phyloP scores from a whole-genome alignment of 2,888 invertebrate species.

The Melieria crassipennis region DNA sequence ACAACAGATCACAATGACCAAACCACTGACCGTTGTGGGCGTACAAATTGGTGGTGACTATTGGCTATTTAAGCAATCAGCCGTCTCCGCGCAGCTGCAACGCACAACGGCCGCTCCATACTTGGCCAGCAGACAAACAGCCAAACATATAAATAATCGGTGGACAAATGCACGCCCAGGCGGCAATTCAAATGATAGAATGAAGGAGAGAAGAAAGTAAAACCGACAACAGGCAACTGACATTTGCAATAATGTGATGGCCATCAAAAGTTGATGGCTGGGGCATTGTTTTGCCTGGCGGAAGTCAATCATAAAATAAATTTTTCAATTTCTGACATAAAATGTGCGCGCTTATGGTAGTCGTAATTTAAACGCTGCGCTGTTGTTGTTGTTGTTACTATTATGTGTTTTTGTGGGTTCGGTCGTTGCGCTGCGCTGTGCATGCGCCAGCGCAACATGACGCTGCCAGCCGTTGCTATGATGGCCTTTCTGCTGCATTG shows the following conservation, averaged over 20 bases:
- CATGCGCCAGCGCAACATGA: constrained; percentile 16
- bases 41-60: no score
- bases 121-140: not conserved
- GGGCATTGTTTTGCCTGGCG: constrained; percentile 22
- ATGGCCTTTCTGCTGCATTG: not conserved
- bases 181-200: no score
- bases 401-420: not conserved
- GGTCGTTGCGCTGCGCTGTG: not conserved
- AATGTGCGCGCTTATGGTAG: constrained; percentile 36
- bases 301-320: constrained; percentile 45
- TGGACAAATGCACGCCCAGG: constrained; percentile 13
- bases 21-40: no score
- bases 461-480: not conserved
- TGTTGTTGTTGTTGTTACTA: not conserved
- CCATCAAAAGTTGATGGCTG: no score
- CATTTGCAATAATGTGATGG: not conserved
- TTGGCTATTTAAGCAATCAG: no score
- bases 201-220: no score
- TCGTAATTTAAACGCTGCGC: constrained; percentile 5
- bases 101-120: no score
- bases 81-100: no score
- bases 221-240: not conserved
- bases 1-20: no score
- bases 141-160: not conserved
- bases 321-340: constrained; percentile 39